Percentiles rank a stretch among this genome's conserved stretches.
Conservation (phyloP, 2,113 vertebrate genomes). For the Nibea coibor region DNA sequence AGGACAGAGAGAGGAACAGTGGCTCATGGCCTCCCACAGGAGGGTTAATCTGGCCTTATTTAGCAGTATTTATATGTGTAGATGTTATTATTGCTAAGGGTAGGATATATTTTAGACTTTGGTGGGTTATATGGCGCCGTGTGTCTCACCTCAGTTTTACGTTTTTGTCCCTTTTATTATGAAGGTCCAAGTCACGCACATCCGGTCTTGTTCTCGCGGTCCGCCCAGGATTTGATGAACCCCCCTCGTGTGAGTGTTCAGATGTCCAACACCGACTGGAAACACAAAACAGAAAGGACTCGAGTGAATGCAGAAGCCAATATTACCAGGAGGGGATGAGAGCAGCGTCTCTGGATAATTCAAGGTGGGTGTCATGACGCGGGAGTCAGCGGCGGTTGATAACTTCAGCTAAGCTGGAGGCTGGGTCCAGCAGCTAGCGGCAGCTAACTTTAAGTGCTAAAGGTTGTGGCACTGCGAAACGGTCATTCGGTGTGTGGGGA, state of each 20-base stretch:
- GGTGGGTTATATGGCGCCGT: no score
- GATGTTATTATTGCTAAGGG: no score
- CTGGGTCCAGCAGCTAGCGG: conserved; percentile 11
- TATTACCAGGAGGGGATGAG: conserved; percentile 1
- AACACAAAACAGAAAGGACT: background rate
- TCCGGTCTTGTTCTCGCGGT: background rate
- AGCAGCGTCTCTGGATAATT: background rate
- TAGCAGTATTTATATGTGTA: no score
- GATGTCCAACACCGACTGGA: background rate
- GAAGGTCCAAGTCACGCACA: conserved; percentile 1
- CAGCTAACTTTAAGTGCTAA: conserved; percentile 6
- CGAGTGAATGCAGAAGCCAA: background rate
- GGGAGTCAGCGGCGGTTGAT: background rate
- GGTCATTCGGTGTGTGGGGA: background rate
- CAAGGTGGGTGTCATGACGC: conserved; percentile 1
- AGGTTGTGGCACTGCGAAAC: background rate
- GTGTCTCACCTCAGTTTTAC: no score
- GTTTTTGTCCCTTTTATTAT: conserved; percentile 30
- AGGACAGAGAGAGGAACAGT: background rate
- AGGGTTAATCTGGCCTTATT: no score
- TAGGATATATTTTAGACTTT: no score
- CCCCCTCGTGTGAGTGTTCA: background rate
- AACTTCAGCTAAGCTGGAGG: background rate
- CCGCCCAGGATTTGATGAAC: fast-evolving
- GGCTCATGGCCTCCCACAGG: background rate